Evolutionary conservation across 2,888 invertebrate species (phyloP), one percentile per base, ranked within the genome.

Genomic region (Colostygia pectinataria): DNA sequence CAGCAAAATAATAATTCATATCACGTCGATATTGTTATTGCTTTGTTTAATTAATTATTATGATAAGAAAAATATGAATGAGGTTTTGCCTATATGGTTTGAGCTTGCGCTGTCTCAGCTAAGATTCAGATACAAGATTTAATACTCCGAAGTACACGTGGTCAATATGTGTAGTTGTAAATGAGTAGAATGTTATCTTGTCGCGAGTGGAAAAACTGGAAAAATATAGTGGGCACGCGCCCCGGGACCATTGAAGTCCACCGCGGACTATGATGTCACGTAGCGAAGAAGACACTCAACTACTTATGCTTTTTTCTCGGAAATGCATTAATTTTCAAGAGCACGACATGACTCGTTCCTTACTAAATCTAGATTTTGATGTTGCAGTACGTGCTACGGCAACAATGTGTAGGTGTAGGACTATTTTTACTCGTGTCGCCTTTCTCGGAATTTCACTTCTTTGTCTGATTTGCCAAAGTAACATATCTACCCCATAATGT

Each of bases 301-400:
- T 57, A 62, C 24, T 13, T 23, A 46, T 71, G 69, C 65, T 60
- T 67, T 74, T 32, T 83, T 83, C 83, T 73, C 65, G 71, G 83
- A 82, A 84, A 70, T 77, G 78, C 77, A 77, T 74, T 65, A 66
- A 63, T 69, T 80, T 80, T 76, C 66, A 68, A 74, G 80, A 81
- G 79, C 67, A 65, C 68, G 66, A 57, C 65, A 64, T 55, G 65
- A 68, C 62, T 65, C 70, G 68, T 76, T 76, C 71, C 65, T 69
- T 70, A 68, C 72, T 72, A 76, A 77, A 85, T 84, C 84, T 84
- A 81, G 78, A 81, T 78, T 77, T 77, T 69, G 73, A 74, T 74
- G 74, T 79, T 71, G 74, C 76, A 68, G 81, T 81, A 85, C 82
- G 85, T 84, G 81, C 74, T 71, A 69, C 63, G 62, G 61, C 63